Evolutionary conservation across 2,797 vertebrate species (phyloP).

Genomic region (Tachyglossus aculeatus): DNA sequence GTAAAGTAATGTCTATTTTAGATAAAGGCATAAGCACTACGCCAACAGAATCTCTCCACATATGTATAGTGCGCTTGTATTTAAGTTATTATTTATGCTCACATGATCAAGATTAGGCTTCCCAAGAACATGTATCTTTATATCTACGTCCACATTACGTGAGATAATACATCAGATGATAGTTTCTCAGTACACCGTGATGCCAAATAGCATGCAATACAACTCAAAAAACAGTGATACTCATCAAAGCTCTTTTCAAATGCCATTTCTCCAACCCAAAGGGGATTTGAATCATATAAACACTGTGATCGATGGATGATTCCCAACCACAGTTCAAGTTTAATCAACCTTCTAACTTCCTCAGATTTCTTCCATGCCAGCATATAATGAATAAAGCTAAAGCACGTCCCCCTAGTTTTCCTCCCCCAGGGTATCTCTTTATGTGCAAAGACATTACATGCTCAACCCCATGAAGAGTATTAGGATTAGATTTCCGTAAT

Average conservation of each 20-base stretch:
- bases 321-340: conserved; percentile 56
- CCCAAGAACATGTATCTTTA: no score
- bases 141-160: no score
- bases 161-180: no score
- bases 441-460: conserved; percentile 52
- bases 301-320: conserved; percentile 55
- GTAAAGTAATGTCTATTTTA: no score
- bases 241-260: conserved; percentile 46
- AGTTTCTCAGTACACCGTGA: no score
- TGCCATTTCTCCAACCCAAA: conserved; percentile 22
- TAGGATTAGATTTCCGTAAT: conserved; percentile 62
- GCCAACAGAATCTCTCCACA: no score
- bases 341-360: conserved; percentile 64
- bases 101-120: no score
- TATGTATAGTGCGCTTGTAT: no score
- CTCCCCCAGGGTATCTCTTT: conserved; percentile 62
- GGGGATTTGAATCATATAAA: conserved; percentile 34
- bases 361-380: conserved; percentile 48
- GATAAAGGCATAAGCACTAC: no score
- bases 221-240: conserved; percentile 1
- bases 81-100: no score
- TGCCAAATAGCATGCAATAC: neutral
- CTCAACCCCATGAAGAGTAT: conserved; percentile 57
- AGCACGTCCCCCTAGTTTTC: conserved; percentile 53
- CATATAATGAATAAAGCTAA: conserved; percentile 67